A percentile compares a stretch with the other conserved stretches of the same genome.
Evolutionary conservation across 2,888 invertebrate genomes (phyloP).

Genomic region (Ochropleura plecta): DNA sequence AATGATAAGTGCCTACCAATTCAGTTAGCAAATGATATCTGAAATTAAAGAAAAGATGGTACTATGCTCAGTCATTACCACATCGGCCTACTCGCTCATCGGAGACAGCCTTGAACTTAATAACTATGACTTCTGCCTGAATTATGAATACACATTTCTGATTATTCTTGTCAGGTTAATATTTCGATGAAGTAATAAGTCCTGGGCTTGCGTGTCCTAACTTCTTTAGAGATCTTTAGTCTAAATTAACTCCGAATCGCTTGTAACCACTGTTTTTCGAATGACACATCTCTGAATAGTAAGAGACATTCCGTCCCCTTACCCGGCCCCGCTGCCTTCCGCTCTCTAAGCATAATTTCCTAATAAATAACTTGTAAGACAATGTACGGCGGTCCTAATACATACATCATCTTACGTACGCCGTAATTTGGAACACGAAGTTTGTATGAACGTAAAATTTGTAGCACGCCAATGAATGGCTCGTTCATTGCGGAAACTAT

Average conservation of each 20-base stretch:
- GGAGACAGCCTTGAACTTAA: conserved; percentile 3
- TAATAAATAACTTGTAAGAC: conserved; percentile 47
- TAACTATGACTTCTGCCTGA: neutral
- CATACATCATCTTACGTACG: conserved; percentile 22
- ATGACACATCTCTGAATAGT: conserved; percentile 26
- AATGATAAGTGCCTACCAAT: neutral
- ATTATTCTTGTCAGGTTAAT: neutral
- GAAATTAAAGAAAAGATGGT: conserved; percentile 9
- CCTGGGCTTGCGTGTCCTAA: too few species aligned
- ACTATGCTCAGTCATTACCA: neutral
- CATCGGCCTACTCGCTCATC: neutral
- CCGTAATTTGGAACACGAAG: conserved; percentile 29
- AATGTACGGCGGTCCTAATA: conserved; percentile 29
- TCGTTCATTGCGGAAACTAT: conserved; percentile 59
- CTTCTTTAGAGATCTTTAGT: too few species aligned
- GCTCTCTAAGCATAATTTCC: conserved; percentile 34
- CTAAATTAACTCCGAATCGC: neutral
- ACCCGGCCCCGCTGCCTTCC: conserved; percentile 11
- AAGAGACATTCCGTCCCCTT: conserved; percentile 11
- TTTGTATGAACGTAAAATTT: conserved; percentile 44
- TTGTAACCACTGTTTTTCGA: neutral
- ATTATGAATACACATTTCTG: neutral
- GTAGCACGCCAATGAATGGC: conserved; percentile 51
- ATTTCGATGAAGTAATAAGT: neutral
- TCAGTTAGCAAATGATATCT: conserved; percentile 1